Base-by-base conservation (phyloP, 2,888 invertebrate species). In the Pseudeuparius sepicola region DNA sequence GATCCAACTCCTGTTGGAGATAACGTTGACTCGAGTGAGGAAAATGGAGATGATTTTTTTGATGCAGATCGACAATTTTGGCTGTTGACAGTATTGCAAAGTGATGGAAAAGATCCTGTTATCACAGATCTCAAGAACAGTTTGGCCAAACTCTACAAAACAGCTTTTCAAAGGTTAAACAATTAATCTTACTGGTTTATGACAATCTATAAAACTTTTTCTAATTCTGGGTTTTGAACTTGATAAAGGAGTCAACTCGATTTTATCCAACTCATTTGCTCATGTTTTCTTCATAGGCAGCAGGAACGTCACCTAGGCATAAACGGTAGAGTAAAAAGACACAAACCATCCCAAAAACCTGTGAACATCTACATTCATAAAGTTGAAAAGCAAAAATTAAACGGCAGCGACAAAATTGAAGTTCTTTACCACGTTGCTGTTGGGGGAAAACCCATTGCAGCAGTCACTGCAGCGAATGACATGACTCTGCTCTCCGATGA, bases 351-450 rank as follows among this genome's bases (percentile, higher is more conserved):
- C 4, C 48, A 52, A 2, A 61, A 66, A 43, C 71, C 74, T 1
- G 76, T 80, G 4, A 68, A 71, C 50, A 75, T 79, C 36, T 68
- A 75, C 48, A 78, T 79, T 47, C 78, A 79, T 52, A 76, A 78
- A 50, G 67, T 78, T 38, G 73, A 74, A 11, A 72, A 71, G 48
- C 57, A 61, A 14, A 64, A 65, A 36, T 37, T 46, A n/a, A 51
- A 59, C 31, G 60, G 59, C 3, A 55, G 61, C 37, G 51, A 57
- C 31, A 54, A 59, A 44, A 64, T 74, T 4, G 73, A 78, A 52
- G 72, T 88, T 41, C 73, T 88, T 12, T 88, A 88, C 57, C 80
- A 84, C 18, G 87, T 88, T 5, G 66, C 81, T 42, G 80, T 87
- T 1, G 78, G 78, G 18, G 86, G 84, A 0, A 71, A 79, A 45